Conservation (phyloP, 2,113 vertebrate species). For the Neodontobutis hainanensis region DNA sequence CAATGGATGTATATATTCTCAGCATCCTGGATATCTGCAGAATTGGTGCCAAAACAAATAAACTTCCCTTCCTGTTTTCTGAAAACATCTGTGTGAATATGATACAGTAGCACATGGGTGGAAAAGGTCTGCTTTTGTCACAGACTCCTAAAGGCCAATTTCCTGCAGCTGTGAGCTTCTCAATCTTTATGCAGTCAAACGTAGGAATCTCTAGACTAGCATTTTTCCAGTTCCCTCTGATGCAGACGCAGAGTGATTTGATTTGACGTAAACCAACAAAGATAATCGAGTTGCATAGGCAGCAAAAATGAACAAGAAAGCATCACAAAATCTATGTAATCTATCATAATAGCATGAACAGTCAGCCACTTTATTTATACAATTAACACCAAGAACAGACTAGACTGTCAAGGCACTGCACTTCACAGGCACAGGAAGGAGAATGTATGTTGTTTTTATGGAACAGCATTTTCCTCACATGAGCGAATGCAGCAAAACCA, state of each 20-base stretch:
- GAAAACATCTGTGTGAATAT: slow-evolving; percentile 14
- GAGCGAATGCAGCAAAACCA: slow-evolving; percentile 25
- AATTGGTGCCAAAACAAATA: slow-evolving; percentile 56
- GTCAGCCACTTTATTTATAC: too few relatives aligned
- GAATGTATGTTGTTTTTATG: not conserved
- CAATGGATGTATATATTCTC: not conserved
- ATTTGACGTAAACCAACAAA: not conserved
- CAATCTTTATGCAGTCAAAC: not conserved
- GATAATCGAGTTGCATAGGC: too few relatives aligned
- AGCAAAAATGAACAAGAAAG: too few relatives aligned
- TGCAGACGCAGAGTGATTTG: not conserved
- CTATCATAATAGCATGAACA: too few relatives aligned
- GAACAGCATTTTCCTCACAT: slow-evolving; percentile 25
- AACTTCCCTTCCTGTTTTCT: slow-evolving; percentile 31
- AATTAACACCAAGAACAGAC: too few relatives aligned
- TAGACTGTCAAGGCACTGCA: not conserved
- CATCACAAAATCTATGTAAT: too few relatives aligned
- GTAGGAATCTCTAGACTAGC: not conserved
- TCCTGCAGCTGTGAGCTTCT: slow-evolving; percentile 8
- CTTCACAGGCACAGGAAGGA: not conserved
- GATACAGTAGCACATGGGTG: slow-evolving; percentile 33
- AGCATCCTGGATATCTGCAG: slow-evolving; percentile 15
- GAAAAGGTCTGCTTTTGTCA: slow-evolving; percentile 17
- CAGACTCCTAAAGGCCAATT: slow-evolving; percentile 11
- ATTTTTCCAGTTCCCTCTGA: not conserved